Base-by-base conservation (phyloP, 1,140 invertebrate genomes). In the Diorhabda elongata region DNA sequence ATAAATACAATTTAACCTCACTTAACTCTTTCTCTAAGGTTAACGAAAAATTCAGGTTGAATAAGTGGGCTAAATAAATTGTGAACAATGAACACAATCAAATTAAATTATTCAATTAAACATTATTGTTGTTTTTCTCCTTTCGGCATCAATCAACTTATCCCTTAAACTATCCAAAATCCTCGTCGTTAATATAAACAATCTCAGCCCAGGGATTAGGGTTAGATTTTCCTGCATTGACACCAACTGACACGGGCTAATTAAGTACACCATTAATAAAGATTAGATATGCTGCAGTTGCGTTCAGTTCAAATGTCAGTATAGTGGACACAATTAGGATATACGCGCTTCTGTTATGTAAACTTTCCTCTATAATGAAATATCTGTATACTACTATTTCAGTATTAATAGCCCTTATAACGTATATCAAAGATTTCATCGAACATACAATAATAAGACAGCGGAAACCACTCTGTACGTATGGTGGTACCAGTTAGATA, bases 211-310 rank as follows among this genome's bases (percentile, higher is more conserved):
- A 64, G 60, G 61, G 72, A 68, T 72, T 74, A 69, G 69, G 65
- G 66, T 68, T 70, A 69, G 69, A 66, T 65, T 71, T 70, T 68
- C 62, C 59, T 66, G 64, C 66, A 71, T 75, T 69, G 74, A 75
- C 73, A 74, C 66, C 65, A 72, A 71, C 70, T 74, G 74, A 75
- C 74, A 74, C 56, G 58, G 61, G 67, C 72, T 75, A 75, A 75
- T 75, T 75, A 75, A 75, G 71, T 71, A 71, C 70, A 75, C 72
- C 74, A 75, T 75, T 75, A 75, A 75, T 75, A 75, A 75, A 75
- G 74, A 75, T 75, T 75, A 75, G 73, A 67, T 64, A 67, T 68
- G 70, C 69, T 64, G 70, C 74, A 67, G 57, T 67, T 67, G 65
- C 41, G 65, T 67, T 42, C 58, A 58, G 65, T 58, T 67, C 65